phyloP scores from a whole-genome alignment of 2,888 invertebrate species.

The Ophioninae sp. region DNA sequence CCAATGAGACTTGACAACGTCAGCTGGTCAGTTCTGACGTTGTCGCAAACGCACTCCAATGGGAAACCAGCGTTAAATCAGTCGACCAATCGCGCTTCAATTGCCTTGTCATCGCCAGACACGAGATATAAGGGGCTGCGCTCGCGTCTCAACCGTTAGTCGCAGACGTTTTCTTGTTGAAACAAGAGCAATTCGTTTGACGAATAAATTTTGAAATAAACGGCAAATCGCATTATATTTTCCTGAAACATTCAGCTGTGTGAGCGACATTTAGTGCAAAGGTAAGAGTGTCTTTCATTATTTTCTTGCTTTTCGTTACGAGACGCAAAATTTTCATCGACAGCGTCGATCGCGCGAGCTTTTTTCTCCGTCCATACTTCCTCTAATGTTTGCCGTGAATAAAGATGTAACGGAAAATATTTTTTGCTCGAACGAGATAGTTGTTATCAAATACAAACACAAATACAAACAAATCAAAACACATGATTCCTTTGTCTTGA shows the following conservation, averaged over 20 bases:
- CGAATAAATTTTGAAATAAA: neutral
- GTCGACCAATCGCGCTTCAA: slow-evolving; percentile 54
- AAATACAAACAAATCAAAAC: too few species aligned
- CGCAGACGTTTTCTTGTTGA: slow-evolving; percentile 23
- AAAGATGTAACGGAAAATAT: neutral
- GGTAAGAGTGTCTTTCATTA: slow-evolving; percentile 31
- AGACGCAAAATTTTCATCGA: neutral
- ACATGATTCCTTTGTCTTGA: slow-evolving; percentile 23
- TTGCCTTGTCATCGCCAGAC: slow-evolving; percentile 47
- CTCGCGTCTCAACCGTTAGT: slow-evolving; percentile 41
- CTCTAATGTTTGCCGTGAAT: neutral
- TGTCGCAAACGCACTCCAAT: slow-evolving; percentile 61
- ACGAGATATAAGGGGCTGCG: slow-evolving; percentile 40
- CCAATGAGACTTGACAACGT: slow-evolving; percentile 66
- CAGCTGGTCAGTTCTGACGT: slow-evolving; percentile 49
- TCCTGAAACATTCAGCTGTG: slow-evolving; percentile 37
- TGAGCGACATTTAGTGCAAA: slow-evolving; percentile 41
- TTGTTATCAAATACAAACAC: too few species aligned
- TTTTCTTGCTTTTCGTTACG: neutral
- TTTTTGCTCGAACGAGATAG: neutral
- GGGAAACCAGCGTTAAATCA: slow-evolving; percentile 47
- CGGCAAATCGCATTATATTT: slow-evolving; percentile 8
- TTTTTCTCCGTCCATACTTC: neutral
- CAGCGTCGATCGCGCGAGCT: neutral
- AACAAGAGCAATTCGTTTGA: slow-evolving; percentile 5